Evolutionary conservation across 2,797 vertebrate genomes (phyloP), one percentile per base, ranked within the genome.

Genomic region (Falco naumanni): DNA sequence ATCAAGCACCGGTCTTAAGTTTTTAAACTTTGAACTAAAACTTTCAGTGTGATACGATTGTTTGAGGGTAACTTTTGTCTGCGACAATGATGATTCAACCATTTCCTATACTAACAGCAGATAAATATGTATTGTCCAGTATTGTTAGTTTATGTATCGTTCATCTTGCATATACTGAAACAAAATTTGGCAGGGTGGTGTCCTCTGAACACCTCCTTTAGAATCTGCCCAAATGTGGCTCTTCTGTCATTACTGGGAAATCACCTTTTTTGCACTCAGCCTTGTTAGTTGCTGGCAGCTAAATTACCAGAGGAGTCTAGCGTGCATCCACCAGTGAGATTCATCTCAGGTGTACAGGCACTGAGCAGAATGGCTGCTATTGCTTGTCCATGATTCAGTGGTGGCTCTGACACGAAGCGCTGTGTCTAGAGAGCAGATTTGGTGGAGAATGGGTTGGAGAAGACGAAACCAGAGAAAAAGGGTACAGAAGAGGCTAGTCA

Each of bases 321-420:
- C 24, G 72, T 76, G 47, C 22, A 26, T n/a, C 14, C 53, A 21
- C 11, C 12, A 0, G 1, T 31, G 15, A 24, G 56, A 41, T 34
- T 65, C 17, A 43, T 37, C 37, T 82, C 24, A 10, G 37, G 19
- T 9, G 9, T 50, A 60, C 13, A 26, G 25, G 47, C 56, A 37
- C 5, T 14, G 47, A 85, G 34, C 15, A 47, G 28, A 45, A 34
- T 3, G 9, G 15, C 25, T 75, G 15, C 48, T 8, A 1, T 28
- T 41, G 61, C 39, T 84, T 0, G 0, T 16, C 39, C 0, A 0
- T 1, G 4, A 8, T 69, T 48, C 41, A 43, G 10, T 59, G 37
- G 28, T 17, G 13, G 16, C 45, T 31, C 17, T 75, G 48, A 28
- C 29, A 56, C 0, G 0, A 78, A 60, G 10, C 2, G 1, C 24